Conservation (phyloP, 2,888 invertebrate genomes). For the Operophtera brumata region DNA sequence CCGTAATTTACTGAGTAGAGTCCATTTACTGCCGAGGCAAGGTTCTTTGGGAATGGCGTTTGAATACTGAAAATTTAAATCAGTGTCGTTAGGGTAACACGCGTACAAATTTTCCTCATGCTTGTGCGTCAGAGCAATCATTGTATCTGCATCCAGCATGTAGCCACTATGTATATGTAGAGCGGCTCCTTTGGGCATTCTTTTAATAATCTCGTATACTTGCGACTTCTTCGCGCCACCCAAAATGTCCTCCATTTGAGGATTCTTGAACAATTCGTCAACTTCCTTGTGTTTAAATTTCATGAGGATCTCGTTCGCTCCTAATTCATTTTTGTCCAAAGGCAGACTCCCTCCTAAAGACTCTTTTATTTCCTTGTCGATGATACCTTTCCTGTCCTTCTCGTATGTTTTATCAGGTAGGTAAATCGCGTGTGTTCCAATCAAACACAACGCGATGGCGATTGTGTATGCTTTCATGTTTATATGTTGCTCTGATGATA, state of each 20-base stretch:
- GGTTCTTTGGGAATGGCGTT: constrained; percentile 49
- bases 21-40: constrained; percentile 72
- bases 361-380: constrained; percentile 64
- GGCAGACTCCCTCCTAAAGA: constrained; percentile 74
- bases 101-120: constrained; percentile 82
- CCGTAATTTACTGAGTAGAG: constrained; percentile 70
- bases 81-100: constrained; percentile 61
- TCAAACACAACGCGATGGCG: constrained; percentile 33
- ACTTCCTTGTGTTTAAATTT: constrained; percentile 76
- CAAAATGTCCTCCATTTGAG: constrained; percentile 81
- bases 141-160: constrained; percentile 80
- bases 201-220: constrained; percentile 83
- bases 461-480: constrained; percentile 34
- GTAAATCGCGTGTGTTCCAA: constrained; percentile 38
- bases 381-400: constrained; percentile 42
- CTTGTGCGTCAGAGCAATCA: constrained; percentile 83
- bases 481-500: constrained; percentile 15
- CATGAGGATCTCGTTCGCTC: constrained; percentile 81
- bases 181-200: constrained; percentile 88
- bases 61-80: constrained; percentile 63
- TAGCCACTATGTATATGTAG: constrained; percentile 86
- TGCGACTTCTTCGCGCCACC: constrained; percentile 81
- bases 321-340: constrained; percentile 69
- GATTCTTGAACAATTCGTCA: constrained; percentile 67
- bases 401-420: constrained; percentile 44